phyloP scores from a whole-genome alignment of 2,888 invertebrate genomes.

The Selenia dentaria region DNA sequence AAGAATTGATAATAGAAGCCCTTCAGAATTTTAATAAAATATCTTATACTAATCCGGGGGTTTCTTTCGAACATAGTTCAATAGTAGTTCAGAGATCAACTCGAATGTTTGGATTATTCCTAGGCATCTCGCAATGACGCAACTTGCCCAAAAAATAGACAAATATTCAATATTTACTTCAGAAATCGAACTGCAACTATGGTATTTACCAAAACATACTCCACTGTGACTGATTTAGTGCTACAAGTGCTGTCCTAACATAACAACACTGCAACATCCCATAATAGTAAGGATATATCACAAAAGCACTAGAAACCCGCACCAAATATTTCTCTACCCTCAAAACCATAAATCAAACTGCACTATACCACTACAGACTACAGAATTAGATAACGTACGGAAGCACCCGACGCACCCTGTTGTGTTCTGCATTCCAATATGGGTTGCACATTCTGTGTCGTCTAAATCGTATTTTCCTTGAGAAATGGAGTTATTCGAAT shows the following conservation, averaged over 20 bases:
- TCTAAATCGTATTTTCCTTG: constrained; percentile 19
- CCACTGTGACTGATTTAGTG: not conserved
- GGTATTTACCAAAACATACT: not conserved
- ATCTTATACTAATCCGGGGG: no score
- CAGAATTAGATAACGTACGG: constrained; percentile 12
- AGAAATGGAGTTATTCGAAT: constrained; percentile 16
- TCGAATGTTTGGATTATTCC: no score
- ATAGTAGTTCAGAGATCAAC: no score
- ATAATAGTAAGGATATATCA: not conserved
- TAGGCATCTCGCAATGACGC: no score
- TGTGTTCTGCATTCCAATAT: constrained; percentile 18
- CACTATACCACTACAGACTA: constrained; percentile 14
- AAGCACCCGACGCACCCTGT: constrained; percentile 8
- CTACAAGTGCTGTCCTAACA: not conserved
- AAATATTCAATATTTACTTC: no score
- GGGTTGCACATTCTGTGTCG: constrained; percentile 15
- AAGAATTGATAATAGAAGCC: no score
- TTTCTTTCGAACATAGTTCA: no score
- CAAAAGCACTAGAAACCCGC: not conserved
- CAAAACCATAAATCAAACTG: constrained; percentile 19
- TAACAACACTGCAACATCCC: not conserved
- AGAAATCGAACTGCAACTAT: no score
- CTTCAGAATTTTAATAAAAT: no score
- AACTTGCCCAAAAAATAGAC: no score
- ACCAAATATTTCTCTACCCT: constrained; percentile 15